Evolutionary conservation across 2,888 invertebrate genomes (phyloP), one percentile per base, ranked within the genome.

Genomic region (Ischnus inquisitorius): DNA sequence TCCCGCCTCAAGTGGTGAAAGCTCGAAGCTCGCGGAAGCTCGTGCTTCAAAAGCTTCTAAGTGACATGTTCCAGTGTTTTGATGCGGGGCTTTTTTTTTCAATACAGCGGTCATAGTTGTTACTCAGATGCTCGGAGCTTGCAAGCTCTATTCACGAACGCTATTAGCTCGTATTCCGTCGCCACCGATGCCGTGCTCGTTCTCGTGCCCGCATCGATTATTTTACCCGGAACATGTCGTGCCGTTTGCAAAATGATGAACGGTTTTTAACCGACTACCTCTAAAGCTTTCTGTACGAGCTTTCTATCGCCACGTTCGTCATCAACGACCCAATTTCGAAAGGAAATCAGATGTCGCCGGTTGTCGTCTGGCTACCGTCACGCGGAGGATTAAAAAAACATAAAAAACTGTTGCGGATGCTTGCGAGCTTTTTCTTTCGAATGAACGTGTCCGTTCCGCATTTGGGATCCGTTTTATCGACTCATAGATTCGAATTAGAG

Each of bases 121-220:
- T 51, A 16, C 57, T 22, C n/a, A 14, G 22, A 54, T 34, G 34
- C 57, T 25, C n/a, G 16, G 34, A 54, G 76, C 16, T 77, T 68
- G 65, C 43, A 64, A 60, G 28, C 76, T 67, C 65, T 5, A 16
- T 34, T 25, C 19, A 25, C 60, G 25, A 60, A 60, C 68, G 41
- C 71, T 76, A 54, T 51, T 77, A 80, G 67, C 67, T 72, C 62
- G 76, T 68, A 72, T 51, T 76, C 51, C 34, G n/a, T n/a, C n/a
- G n/a, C 57, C 65, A 77, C 3, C 6, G 46, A n/a, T n/a, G n/a
- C n/a, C 46, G 6, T n/a, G 51, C 54, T 80, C 57, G 69, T 43
- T 64, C 71, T 75, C 72, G 62, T 77, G 76, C 62, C 72, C 51
- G 71, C 62, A 83, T 83, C 79, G 77, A 83, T 83, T 83, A 83